A percentile compares a stretch with the other conserved stretches of the same genome.
Evolutionary conservation across 1,140 invertebrate species (phyloP).

Genomic region (Manduca sexta): DNA sequence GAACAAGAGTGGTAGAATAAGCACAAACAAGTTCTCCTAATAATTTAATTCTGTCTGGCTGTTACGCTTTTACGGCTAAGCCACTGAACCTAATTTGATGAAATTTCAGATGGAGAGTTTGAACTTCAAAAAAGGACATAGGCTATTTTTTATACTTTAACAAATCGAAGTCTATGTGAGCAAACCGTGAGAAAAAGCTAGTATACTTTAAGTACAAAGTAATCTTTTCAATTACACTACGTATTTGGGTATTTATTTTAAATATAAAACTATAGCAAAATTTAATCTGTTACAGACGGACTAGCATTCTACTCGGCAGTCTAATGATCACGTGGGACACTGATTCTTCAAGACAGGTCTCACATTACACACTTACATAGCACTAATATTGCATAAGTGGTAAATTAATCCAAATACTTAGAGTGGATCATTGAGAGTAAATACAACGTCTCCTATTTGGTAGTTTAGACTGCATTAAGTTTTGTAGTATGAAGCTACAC

Average conservation of each 20-base stretch:
- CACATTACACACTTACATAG: constrained; percentile 45
- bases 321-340: constrained; percentile 31
- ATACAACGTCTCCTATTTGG: not conserved
- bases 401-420: constrained; percentile 14
- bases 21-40: too few relatives aligned
- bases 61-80: too few relatives aligned
- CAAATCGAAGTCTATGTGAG: not conserved
- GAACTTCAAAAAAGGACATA: too few relatives aligned
- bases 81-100: too few relatives aligned
- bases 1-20: too few relatives aligned
- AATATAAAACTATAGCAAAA: not conserved
- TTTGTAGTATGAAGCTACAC: too few relatives aligned
- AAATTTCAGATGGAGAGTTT: too few relatives aligned
- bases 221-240: not conserved
- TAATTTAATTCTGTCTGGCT: too few relatives aligned
- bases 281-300: constrained; percentile 1
- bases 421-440: not conserved
- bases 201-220: not conserved
- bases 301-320: constrained; percentile 11
- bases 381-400: constrained; percentile 50
- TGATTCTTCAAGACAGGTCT: constrained; percentile 53
- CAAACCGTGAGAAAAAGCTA: not conserved
- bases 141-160: too few relatives aligned
- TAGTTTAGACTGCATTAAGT: too few relatives aligned
- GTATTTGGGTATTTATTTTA: not conserved